Percentiles rank a stretch among this genome's conserved stretches.
Evolutionary conservation across 1,140 invertebrate genomes (phyloP).

Genomic region (Nylanderia fulva): DNA sequence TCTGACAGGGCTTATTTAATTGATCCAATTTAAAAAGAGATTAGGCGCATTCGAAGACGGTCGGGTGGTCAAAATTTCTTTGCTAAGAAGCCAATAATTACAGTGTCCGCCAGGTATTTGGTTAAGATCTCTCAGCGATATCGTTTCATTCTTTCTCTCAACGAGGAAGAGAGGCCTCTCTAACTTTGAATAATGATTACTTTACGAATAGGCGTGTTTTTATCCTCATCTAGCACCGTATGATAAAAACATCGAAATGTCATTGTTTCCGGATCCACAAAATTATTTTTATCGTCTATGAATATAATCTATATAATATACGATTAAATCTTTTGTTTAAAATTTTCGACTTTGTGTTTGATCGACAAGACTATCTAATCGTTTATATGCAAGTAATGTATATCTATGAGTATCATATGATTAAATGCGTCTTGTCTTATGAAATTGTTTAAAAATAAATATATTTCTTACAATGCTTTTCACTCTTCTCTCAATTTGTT

Average conservation of each 20-base stretch:
- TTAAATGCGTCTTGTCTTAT: not conserved
- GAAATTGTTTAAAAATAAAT: not conserved
- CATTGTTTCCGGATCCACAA: not conserved
- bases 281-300: not conserved
- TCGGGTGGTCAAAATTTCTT: slow-evolving; percentile 28
- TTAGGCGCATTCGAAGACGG: slow-evolving; percentile 20
- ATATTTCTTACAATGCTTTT: not conserved
- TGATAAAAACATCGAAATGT: not conserved
- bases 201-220: slow-evolving; percentile 6
- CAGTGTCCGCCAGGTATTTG: slow-evolving; percentile 34
- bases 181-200: slow-evolving; percentile 44
- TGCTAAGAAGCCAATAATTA: slow-evolving; percentile 33
- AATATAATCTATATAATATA: not conserved
- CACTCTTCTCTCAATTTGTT: not conserved
- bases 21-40: slow-evolving; percentile 50
- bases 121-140: slow-evolving; percentile 45
- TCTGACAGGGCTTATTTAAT: slow-evolving; percentile 43
- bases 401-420: not conserved
- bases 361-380: not conserved
- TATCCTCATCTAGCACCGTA: not conserved
- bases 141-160: slow-evolving; percentile 14
- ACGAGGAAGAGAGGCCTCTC: not conserved
- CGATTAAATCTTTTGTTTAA: not conserved
- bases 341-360: not conserved
- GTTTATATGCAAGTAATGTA: too few relatives aligned